Conservation (phyloP, 2,797 vertebrate genomes). For the Varecia variegata region DNA sequence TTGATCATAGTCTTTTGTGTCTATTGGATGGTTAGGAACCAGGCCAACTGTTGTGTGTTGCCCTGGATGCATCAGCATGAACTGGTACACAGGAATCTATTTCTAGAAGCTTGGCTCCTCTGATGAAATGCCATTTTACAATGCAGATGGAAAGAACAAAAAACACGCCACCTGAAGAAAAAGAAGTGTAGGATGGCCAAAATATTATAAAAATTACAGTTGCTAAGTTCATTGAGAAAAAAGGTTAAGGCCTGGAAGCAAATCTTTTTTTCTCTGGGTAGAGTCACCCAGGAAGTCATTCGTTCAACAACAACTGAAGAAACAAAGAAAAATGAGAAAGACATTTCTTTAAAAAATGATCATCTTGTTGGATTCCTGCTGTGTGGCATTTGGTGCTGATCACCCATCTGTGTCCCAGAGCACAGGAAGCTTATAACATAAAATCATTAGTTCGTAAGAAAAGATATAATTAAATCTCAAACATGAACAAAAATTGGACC, state of each 20-base stretch:
- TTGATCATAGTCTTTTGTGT: not conserved
- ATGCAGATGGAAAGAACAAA: not conserved
- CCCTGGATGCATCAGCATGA: not conserved
- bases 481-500: conserved; percentile 19
- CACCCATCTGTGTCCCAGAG: not conserved
- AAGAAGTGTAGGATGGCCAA: not conserved
- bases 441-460: not conserved
- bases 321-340: not conserved
- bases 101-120: not conserved
- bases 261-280: not conserved
- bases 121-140: not conserved
- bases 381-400: not conserved
- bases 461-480: not conserved
- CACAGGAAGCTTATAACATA: not conserved
- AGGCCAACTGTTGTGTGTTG: not conserved
- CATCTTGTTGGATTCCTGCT: not conserved
- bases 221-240: not conserved
- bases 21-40: rapidly evolving
- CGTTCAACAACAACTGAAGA: not conserved
- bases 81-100: rapidly evolving
- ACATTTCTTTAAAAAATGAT: not conserved
- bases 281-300: not conserved
- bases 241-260: not conserved
- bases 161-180: not conserved
- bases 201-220: not conserved